Percentiles rank a stretch among this genome's conserved stretches.
Conservation (phyloP, 2,888 invertebrate genomes). For the Neoascia interrupta region DNA sequence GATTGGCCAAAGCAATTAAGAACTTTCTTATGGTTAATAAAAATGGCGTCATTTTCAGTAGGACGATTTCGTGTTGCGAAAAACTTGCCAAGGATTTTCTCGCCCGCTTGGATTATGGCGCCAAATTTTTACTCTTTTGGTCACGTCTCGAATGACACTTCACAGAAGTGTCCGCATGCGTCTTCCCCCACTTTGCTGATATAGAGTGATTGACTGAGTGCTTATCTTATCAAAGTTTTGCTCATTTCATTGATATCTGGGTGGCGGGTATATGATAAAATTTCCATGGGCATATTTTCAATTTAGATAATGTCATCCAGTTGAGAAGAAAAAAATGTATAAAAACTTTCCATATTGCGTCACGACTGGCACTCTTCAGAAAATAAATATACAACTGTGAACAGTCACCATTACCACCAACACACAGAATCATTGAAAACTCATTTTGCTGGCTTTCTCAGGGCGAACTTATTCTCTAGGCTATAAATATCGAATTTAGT, state of each 20-base stretch:
- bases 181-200: neutral
- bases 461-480: slow-evolving; percentile 35
- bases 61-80: too few species aligned
- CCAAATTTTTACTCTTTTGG: too few species aligned
- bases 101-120: too few species aligned
- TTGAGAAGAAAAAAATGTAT: neutral
- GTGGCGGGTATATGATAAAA: slow-evolving; percentile 4
- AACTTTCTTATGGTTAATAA: too few species aligned
- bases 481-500: slow-evolving; percentile 59
- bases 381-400: neutral
- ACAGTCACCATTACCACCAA: slow-evolving; percentile 14
- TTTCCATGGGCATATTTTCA: neutral
- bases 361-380: neutral
- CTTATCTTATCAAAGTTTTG: slow-evolving; percentile 45
- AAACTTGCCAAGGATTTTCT: too few species aligned
- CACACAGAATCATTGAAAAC: slow-evolving; percentile 17
- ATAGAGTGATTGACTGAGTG: neutral
- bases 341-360: neutral
- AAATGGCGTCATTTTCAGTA: too few species aligned
- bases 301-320: slow-evolving; percentile 7
- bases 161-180: too few species aligned
- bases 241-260: slow-evolving; percentile 4
- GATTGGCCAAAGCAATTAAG: too few species aligned
- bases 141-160: too few species aligned
- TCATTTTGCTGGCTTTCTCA: slow-evolving; percentile 22